Base-by-base conservation (phyloP, 2,113 vertebrate species). In the Antidorcas marsupialis region DNA sequence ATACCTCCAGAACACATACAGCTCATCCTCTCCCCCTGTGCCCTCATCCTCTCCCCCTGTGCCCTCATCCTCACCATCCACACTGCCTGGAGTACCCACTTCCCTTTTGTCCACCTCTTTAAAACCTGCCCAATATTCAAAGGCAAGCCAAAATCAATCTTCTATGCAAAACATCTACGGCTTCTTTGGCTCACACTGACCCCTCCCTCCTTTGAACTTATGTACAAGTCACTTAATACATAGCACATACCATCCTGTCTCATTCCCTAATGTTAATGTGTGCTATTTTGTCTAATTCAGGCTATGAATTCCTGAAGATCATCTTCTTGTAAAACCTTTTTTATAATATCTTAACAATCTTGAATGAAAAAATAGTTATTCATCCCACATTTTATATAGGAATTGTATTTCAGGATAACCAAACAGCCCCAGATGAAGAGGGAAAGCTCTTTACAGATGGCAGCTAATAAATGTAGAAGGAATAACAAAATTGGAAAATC, bases 401-500 rank as follows among this genome's bases (percentile, higher is more conserved):
- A 92, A 88, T n/a, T 83, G 2, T 84, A 94, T 94, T 94, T 92
- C 87, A 90, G 39, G 25, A 94, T 91, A 97, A 95, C 21, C 83
- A 96, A 96, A 87, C 25, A 88, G 67, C 27, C 50, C 45, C 6
- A 67, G 71, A 55, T 93, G 62, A 96, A 45, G 39, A 95, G 45
- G 55, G 28, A 76, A 30, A 91, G 30, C 11, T 93, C 47, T 87
- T 89, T 89, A 93, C 23, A 96, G 84, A 95, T 87, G 52, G 3
- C 79, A 97, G 23, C 45, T 91, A 97, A 83, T 83, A 87, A 89
- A 83, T 55, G 43, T 39, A 95, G 43, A 53, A 95, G 30, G 67
- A 96, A 64, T 93, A 33, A 89, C n/a, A 93, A 60, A 96, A 96
- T 53, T 83, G 86, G 95, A 93, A 97, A 95, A 84, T 90, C 81